These are phyloP conservation scores for Phylloscopus trochilus DNA, from an alignment of 2,113 vertebrate species.

Conservation along the genomic window DNA sequence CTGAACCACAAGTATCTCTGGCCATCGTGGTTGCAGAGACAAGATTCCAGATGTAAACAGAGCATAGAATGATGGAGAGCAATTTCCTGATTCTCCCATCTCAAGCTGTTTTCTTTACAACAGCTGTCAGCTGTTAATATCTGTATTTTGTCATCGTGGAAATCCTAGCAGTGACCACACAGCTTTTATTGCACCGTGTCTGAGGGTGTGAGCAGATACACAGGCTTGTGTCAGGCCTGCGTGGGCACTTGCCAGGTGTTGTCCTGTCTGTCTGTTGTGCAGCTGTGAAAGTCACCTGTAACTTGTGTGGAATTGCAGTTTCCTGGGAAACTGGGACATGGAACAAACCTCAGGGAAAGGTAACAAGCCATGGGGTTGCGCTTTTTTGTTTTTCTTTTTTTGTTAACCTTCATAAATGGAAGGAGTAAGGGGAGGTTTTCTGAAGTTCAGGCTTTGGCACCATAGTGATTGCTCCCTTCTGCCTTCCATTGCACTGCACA, in stretches of 20 bases:
- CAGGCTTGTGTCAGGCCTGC: background rate
- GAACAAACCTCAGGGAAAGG: background rate
- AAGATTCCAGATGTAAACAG: background rate
- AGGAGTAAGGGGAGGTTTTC: background rate
- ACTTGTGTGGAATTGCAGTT: background rate
- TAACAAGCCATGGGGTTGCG: fast-evolving
- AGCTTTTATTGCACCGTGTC: background rate
- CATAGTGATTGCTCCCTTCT: fast-evolving
- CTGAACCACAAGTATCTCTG: background rate
- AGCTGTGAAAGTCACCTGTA: background rate
- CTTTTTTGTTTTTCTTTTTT: background rate
- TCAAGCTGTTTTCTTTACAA: background rate
- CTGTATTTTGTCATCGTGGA: background rate
- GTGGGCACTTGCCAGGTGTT: background rate
- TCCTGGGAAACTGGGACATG: background rate
- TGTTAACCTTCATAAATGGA: background rate
- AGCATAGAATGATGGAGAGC: background rate
- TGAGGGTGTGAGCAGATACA: background rate
- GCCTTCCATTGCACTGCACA: background rate
- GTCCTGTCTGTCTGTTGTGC: background rate
- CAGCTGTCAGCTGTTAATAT: background rate
- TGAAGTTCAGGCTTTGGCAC: background rate
- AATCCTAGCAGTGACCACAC: background rate
- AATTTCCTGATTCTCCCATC: background rate
- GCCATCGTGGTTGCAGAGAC: fast-evolving